Evolutionary conservation across 2,113 vertebrate species (phyloP), one percentile per base, ranked within the genome.

Genomic region (Smithornis capensis): DNA sequence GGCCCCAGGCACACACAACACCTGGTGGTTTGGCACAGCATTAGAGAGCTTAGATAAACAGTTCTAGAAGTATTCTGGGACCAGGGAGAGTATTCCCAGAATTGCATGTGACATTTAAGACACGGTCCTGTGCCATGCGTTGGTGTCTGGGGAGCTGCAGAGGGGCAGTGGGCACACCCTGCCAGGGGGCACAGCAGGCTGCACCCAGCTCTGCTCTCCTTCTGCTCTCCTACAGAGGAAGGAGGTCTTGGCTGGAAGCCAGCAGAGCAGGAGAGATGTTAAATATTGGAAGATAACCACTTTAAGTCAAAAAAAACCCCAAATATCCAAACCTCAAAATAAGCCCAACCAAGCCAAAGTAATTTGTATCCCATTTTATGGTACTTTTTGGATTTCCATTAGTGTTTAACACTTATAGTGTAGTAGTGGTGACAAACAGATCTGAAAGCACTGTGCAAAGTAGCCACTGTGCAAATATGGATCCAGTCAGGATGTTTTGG

Each of bases 1-100:
- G 71, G 94, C 95, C 95, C 21, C 37, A 83, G 96, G 96, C 90
- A 83, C 33, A 80, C 25, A 35, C 88, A 83, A 81, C 92, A 96
- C 96, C 95, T 94, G 95, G 94, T 67, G 83, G 88, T 59, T 93
- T 94, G 96, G 94, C 88, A 17, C 6, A n/a, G 40, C 78, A 40
- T 19, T 60, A 73, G 47, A 88, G 50, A 55, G 71, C 84, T 77
- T 31, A 83, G 92, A 94, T 93, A 90, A 96, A 88, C 88, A 96
- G 68, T 8, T 49, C 85, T 88, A 29, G 27, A 74, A 81, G 76
- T 5, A 4, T 71, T 59, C 92, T 81, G 95, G 79, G 83, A 77
- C 60, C 56, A 60, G 37, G 55, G 42, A 71, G 52, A 81, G 31
- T 1, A 25, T 83, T 94, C 76, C 93, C 92, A 91, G 90, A 93